These are phyloP conservation scores for Zygaena filipendulae DNA, from an alignment of 2,888 invertebrate genomes.

Conservation along the genomic window DNA sequence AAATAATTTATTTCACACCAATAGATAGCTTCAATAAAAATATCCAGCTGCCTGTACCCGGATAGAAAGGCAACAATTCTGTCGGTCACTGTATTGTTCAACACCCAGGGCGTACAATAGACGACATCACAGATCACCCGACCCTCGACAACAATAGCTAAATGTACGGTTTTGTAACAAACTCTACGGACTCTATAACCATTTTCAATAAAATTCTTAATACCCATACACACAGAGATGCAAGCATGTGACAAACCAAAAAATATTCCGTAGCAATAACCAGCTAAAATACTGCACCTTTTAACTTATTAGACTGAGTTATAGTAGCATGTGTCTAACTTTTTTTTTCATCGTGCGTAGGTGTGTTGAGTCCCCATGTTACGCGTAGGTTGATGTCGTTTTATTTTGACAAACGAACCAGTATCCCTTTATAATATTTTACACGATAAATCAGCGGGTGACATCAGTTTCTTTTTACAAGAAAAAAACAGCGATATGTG, in stretches of 20 bases:
- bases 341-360: constrained; percentile 30
- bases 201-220: no score
- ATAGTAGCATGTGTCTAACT: no score
- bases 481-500: constrained; percentile 28
- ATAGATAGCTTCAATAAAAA: constrained; percentile 47
- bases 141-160: constrained; percentile 43
- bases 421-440: constrained; percentile 49
- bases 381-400: constrained; percentile 51
- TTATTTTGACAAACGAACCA: constrained; percentile 59
- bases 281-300: no score
- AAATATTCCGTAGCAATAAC: no score
- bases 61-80: constrained; percentile 44
- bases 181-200: no score
- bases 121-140: constrained; percentile 50
- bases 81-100: constrained; percentile 61
- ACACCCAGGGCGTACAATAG: constrained; percentile 42
- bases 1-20: constrained; percentile 34
- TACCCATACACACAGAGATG: no score
- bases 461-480: constrained; percentile 37
- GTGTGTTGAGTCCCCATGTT: constrained; percentile 35
- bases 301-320: no score
- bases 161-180: constrained; percentile 42
- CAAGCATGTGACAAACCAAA: constrained; percentile 20
- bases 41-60: constrained; percentile 51
- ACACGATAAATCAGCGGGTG: constrained; percentile 51